Evolutionary conservation across 2,113 vertebrate species (phyloP).

Genomic region (Delphinapterus leucas): DNA sequence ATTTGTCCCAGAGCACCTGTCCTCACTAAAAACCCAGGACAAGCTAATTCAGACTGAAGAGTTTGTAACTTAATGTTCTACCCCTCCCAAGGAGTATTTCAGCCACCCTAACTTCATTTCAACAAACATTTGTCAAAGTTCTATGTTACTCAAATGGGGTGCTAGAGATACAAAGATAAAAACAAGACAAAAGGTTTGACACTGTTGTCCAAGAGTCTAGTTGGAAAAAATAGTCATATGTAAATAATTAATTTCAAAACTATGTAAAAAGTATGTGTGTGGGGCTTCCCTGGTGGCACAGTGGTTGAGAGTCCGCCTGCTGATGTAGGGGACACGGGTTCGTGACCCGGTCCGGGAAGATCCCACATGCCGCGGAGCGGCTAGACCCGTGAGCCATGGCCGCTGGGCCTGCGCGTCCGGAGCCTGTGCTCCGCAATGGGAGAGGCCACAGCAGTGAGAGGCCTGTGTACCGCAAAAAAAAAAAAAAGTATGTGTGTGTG

Average conservation of each 20-base stretch:
- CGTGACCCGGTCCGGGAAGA: accelerated
- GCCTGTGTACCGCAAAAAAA: no score
- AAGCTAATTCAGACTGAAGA: neutral
- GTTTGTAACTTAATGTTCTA: neutral
- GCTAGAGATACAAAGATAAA: neutral
- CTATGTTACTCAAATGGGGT: neutral
- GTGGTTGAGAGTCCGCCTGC: no score
- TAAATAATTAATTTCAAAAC: constrained; percentile 1
- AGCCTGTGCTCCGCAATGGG: no score
- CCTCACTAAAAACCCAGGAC: neutral
- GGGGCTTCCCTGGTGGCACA: no score
- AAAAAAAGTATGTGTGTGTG: neutral
- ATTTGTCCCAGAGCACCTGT: neutral
- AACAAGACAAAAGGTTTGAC: neutral
- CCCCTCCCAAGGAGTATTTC: neutral
- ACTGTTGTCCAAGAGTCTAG: neutral
- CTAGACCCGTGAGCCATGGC: no score
- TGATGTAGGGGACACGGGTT: no score
- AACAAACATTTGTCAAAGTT: neutral
- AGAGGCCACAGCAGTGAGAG: no score
- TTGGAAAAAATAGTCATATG: neutral
- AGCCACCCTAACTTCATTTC: neutral
- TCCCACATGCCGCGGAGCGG: no score
- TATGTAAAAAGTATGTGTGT: neutral
- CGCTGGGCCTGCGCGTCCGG: no score